Evolutionary conservation across 2,113 vertebrate species (phyloP), one percentile per base, ranked within the genome.

Genomic region (Ptyas mucosa): DNA sequence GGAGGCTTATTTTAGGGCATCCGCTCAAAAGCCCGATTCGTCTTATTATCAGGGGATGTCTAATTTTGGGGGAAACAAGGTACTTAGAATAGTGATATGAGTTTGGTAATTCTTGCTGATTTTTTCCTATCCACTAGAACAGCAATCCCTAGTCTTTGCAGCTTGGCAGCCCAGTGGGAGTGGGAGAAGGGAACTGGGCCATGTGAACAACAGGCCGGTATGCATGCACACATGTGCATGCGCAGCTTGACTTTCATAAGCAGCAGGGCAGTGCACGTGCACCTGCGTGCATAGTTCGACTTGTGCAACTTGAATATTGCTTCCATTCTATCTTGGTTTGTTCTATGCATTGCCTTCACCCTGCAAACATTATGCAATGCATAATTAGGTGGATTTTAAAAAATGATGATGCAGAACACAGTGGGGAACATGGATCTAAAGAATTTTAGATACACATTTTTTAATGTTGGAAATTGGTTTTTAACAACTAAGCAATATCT

Each of bases 161-260:
- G 57, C 2, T 61, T 61, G 57, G 8, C 8, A 0, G 57, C 57
- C 57, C 57, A 58, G 57, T 2, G 8, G 8, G 57, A 23, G 57
- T 61, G 23, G 8, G 9, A 26, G 23, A 61, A 23, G 8, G 8
- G 24, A 61, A 26, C 8, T 3, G 3, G 58, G 8, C 58, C 1
- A 2, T 2, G 1, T 26, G 8, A 58, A 3, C 53, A 54, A 2
- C 4, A 54, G 4, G 15, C 15, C 5, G 0, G 1, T 21, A 21
- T 57, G 18, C 20, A 57, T 57, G 55, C 5, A 1, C 20, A 1
- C 20, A 57, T 57, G 1, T 21, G 6, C 55, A 57, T 2, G 55
- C 1, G 6, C 58, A 61, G 8, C 24, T 61, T 1, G 3, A 61
- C 24, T 61, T 61, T 26, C 58, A 61, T 0, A 0, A 61, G 24